Percentiles rank a stretch among this genome's conserved stretches.
Evolutionary conservation across 2,113 vertebrate species (phyloP).

Genomic region (western clawed frog (Xenopus tropicalis)): DNA sequence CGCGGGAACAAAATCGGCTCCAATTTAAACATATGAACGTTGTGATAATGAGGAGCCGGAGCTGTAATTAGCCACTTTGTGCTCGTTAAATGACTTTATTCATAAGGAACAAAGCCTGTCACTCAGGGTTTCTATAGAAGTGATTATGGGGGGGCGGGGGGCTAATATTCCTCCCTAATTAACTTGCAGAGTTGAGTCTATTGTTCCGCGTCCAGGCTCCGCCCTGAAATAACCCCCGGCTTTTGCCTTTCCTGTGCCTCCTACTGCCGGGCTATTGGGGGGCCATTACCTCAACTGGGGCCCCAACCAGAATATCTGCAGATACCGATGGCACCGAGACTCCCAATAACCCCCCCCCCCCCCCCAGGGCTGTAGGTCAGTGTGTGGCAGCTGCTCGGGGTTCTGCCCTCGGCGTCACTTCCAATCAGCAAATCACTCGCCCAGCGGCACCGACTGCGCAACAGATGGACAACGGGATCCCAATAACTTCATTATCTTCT

Average conservation of each 20-base stretch:
- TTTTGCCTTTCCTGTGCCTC: too few relatives aligned
- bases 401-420: neutral
- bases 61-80: slow-evolving; percentile 6
- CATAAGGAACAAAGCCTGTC: neutral
- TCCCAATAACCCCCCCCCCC: too few relatives aligned
- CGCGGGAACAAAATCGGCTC: neutral
- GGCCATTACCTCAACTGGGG: too few relatives aligned
- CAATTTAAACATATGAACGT: neutral
- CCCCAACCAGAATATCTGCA: too few relatives aligned
- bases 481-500: too few relatives aligned
- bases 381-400: slow-evolving; percentile 1
- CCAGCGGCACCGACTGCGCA: neutral
- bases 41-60: neutral
- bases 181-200: neutral
- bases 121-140: neutral
- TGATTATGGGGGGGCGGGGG: neutral
- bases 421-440: slow-evolving; percentile 2
- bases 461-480: neutral
- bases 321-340: neutral
- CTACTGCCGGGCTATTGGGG: too few relatives aligned
- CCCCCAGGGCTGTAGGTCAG: neutral
- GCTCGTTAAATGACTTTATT: neutral
- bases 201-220: too few relatives aligned
- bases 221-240: too few relatives aligned
- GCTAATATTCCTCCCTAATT: neutral